These are phyloP conservation scores for Zingel zingel DNA, from an alignment of 2,113 vertebrate genomes.

Conservation along the genomic window DNA sequence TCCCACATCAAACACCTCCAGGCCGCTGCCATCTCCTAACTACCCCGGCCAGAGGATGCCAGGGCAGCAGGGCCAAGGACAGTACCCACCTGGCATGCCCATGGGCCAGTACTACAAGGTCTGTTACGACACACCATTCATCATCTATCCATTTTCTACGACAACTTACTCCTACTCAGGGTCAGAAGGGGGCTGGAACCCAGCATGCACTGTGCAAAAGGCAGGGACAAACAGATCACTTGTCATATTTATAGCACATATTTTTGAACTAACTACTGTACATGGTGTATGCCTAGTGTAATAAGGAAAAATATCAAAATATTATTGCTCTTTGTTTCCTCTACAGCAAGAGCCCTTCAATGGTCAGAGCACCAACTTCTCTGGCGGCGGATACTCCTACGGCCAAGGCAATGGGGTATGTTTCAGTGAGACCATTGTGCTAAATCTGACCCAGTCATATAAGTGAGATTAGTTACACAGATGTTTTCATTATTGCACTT, in stretches of 20 bases:
- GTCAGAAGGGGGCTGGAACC: not conserved
- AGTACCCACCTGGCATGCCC: slow-evolving; percentile 94
- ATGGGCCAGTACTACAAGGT: slow-evolving; percentile 99
- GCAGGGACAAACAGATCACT: not conserved
- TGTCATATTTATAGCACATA: not conserved
- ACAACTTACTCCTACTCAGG: not conserved
- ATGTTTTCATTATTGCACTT: slow-evolving; percentile 48
- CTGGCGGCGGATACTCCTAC: slow-evolving; percentile 90
- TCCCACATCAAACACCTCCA: slow-evolving; percentile 90
- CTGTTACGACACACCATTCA: slow-evolving; percentile 36
- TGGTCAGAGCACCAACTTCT: slow-evolving; percentile 87
- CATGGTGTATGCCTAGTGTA: not conserved
- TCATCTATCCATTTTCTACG: not conserved
- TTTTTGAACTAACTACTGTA: not conserved
- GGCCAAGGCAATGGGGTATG: slow-evolving; percentile 90
- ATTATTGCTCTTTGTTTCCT: slow-evolving; percentile 22
- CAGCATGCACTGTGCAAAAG: not conserved
- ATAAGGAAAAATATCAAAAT: not conserved
- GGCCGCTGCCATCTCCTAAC: slow-evolving; percentile 94
- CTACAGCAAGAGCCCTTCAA: slow-evolving; percentile 88
- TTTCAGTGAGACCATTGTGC: slow-evolving; percentile 18
- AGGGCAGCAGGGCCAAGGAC: slow-evolving; percentile 92
- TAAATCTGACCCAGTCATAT: slow-evolving; percentile 3
- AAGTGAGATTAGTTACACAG: slow-evolving; percentile 18
- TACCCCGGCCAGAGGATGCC: slow-evolving; percentile 97